These are phyloP conservation scores for Fulmarus glacialis DNA, from an alignment of 2,113 vertebrate species.

Conservation along the genomic window DNA sequence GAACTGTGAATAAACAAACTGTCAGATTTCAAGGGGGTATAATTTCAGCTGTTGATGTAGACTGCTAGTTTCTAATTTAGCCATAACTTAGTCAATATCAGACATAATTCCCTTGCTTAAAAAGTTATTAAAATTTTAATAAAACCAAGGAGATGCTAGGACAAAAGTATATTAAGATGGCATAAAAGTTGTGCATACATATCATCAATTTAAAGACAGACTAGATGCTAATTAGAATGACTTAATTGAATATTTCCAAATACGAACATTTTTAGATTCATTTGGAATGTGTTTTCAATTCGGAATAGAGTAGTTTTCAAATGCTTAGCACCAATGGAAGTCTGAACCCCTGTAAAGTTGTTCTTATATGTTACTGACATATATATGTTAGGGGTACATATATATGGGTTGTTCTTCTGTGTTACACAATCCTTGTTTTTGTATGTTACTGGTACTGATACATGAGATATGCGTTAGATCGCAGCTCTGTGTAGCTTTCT, in stretches of 20 bases:
- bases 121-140: conserved; percentile 33
- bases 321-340: background rate
- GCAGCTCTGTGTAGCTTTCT: background rate
- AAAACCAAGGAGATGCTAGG: background rate
- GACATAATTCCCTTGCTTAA: background rate
- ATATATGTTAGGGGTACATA: background rate
- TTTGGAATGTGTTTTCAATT: background rate
- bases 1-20: background rate
- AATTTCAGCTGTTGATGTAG: background rate
- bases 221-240: background rate
- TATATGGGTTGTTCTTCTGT: background rate
- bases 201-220: background rate
- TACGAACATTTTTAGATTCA: background rate
- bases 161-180: background rate
- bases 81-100: background rate
- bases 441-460: background rate
- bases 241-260: background rate
- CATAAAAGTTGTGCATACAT: background rate
- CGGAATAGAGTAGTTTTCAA: background rate
- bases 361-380: background rate
- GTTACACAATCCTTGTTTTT: background rate
- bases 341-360: background rate
- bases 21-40: background rate
- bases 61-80: background rate
- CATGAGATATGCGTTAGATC: background rate